These are phyloP conservation scores for Mythimna pallens DNA, from an alignment of 2,888 invertebrate species.

Conservation along the genomic window DNA sequence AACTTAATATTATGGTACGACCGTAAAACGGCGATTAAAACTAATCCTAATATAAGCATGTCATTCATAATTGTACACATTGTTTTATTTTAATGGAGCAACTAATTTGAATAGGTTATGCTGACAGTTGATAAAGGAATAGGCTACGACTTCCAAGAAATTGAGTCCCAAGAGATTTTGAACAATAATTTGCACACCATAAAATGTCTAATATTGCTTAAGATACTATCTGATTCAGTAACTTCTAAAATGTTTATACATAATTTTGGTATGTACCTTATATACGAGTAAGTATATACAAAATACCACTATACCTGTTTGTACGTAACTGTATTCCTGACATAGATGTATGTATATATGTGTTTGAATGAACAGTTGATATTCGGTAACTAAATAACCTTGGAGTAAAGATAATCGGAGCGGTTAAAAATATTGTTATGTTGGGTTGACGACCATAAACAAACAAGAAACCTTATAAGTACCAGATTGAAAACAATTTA, in stretches of 20 bases:
- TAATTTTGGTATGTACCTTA: no score
- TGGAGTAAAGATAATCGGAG: neutral
- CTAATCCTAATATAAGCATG: constrained; percentile 7
- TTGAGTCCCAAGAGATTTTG: neutral
- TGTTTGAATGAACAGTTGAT: no score
- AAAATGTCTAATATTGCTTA: neutral
- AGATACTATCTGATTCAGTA: neutral
- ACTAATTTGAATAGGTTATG: constrained; percentile 17
- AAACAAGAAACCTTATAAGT: constrained; percentile 2
- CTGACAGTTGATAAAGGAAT: constrained; percentile 2
- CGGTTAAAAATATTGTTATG: neutral
- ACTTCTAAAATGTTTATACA: neutral
- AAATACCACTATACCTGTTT: neutral
- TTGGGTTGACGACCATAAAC: constrained; percentile 1
- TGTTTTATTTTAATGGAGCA: constrained; percentile 37
- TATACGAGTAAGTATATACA: no score
- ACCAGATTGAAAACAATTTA: constrained; percentile 5
- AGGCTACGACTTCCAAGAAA: neutral
- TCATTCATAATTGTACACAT: constrained; percentile 22
- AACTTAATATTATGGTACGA: constrained; percentile 10
- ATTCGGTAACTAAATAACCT: no score
- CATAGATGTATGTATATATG: no score
- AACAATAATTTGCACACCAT: neutral
- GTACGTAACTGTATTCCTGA: neutral
- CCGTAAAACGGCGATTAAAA: constrained; percentile 28